phyloP scores from a whole-genome alignment of 2,113 vertebrate species.

The Laticauda colubrina region DNA sequence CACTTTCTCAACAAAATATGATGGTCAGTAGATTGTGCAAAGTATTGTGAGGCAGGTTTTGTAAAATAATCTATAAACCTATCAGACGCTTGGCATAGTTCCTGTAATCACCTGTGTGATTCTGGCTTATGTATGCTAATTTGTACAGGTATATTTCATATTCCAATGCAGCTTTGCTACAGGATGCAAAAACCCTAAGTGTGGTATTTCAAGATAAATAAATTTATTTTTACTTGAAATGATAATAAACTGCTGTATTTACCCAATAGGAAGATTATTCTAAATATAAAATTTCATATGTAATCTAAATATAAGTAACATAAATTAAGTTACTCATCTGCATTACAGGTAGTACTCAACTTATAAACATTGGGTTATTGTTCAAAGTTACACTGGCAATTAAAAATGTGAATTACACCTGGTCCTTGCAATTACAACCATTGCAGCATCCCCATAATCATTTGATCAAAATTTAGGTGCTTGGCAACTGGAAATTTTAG shows the following conservation, averaged over 20 bases:
- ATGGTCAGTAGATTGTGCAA: background rate
- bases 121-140: background rate
- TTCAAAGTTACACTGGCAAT: background rate
- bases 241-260: background rate
- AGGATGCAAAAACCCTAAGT: background rate
- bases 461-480: background rate
- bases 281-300: background rate
- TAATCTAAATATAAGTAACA: background rate
- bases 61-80: background rate
- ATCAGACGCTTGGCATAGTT: background rate
- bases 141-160: background rate
- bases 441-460: background rate
- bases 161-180: background rate
- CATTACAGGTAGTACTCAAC: background rate
- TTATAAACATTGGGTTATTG: no score
- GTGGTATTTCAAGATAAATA: background rate
- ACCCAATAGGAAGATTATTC: background rate
- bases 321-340: background rate
- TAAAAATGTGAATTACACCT: background rate
- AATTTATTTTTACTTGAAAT: background rate
- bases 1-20: background rate
- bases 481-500: background rate
- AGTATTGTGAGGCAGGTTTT: background rate
- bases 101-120: background rate
- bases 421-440: background rate